Evolutionary conservation across 2,797 vertebrate species (phyloP).

Genomic region (Discoglossus pictus): DNA sequence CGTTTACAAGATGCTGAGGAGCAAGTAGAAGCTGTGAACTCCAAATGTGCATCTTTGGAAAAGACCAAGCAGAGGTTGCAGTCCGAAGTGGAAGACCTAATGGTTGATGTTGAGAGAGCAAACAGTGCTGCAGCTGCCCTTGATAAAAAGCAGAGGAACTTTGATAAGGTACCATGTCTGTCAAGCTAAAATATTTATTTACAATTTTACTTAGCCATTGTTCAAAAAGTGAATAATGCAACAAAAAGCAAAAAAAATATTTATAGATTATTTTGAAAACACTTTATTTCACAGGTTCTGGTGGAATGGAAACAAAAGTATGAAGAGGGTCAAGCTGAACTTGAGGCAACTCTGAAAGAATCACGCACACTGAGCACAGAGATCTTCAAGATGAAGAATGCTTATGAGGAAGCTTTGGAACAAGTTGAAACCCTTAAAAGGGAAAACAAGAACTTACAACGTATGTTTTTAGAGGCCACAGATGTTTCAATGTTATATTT

Average conservation of each 20-base stretch:
- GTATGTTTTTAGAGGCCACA: slow-evolving; percentile 55
- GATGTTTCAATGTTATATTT: too few relatives aligned
- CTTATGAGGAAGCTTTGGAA: slow-evolving; percentile 78
- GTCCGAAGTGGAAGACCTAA: slow-evolving; percentile 65
- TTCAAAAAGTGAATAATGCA: neutral
- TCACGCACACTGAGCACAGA: slow-evolving; percentile 75
- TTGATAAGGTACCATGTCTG: slow-evolving; percentile 60
- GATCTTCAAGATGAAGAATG: slow-evolving; percentile 80
- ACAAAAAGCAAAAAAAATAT: too few relatives aligned
- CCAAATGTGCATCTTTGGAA: slow-evolving; percentile 66
- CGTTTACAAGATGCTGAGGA: slow-evolving; percentile 81
- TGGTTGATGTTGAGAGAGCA: slow-evolving; percentile 61
- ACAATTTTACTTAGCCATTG: too few relatives aligned
- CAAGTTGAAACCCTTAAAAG: slow-evolving; percentile 75
- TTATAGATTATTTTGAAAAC: too few relatives aligned
- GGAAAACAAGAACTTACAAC: slow-evolving; percentile 83
- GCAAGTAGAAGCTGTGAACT: slow-evolving; percentile 69
- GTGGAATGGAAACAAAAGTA: slow-evolving; percentile 83
- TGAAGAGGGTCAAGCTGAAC: slow-evolving; percentile 76
- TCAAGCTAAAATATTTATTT: too few relatives aligned
- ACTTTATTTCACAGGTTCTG: slow-evolving; percentile 65
- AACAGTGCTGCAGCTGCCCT: slow-evolving; percentile 54
- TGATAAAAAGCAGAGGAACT: slow-evolving; percentile 67
- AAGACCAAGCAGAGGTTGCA: slow-evolving; percentile 69
- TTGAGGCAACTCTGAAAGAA: slow-evolving; percentile 80